phyloP scores from a whole-genome alignment of 2,113 vertebrate genomes.

The Emydura subglobosa region DNA sequence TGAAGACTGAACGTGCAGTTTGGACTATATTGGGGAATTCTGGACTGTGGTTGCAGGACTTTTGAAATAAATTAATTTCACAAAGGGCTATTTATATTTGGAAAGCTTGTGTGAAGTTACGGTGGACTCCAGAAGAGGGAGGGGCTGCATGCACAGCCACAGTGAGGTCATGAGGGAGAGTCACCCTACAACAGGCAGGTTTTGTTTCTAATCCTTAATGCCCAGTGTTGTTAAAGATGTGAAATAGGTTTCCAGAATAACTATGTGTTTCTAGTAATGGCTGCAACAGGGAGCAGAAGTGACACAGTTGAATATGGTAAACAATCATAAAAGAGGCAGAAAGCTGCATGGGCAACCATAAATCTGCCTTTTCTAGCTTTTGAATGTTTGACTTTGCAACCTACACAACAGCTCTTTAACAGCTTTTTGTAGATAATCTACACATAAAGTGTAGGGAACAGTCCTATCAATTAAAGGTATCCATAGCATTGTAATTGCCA shows the following conservation, averaged over 20 bases:
- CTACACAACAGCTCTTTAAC: not conserved
- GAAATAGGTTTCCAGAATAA: not conserved
- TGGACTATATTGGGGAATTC: not conserved
- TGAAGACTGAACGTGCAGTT: not conserved
- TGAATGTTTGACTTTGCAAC: not conserved
- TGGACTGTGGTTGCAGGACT: not conserved
- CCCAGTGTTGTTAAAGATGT: not conserved
- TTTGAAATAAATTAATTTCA: not conserved
- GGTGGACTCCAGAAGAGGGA: not conserved
- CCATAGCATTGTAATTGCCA: constrained; percentile 55
- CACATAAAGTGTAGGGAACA: not conserved
- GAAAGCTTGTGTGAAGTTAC: not conserved
- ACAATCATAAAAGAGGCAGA: not conserved
- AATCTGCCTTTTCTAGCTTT: not conserved
- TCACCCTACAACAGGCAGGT: rapidly evolving
- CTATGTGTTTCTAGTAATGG: not conserved
- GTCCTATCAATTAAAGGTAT: not conserved
- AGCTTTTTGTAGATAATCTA: not conserved
- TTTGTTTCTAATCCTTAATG: not conserved
- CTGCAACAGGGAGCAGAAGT: not conserved
- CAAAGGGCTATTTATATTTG: not conserved
- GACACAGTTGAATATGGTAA: not conserved
- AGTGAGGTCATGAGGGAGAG: not conserved
- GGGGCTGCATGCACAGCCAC: not conserved
- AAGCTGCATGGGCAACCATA: not conserved